Evolutionary conservation across 2,888 invertebrate species (phyloP), one percentile per base, ranked within the genome.

Genomic region (Perdita meconis): DNA sequence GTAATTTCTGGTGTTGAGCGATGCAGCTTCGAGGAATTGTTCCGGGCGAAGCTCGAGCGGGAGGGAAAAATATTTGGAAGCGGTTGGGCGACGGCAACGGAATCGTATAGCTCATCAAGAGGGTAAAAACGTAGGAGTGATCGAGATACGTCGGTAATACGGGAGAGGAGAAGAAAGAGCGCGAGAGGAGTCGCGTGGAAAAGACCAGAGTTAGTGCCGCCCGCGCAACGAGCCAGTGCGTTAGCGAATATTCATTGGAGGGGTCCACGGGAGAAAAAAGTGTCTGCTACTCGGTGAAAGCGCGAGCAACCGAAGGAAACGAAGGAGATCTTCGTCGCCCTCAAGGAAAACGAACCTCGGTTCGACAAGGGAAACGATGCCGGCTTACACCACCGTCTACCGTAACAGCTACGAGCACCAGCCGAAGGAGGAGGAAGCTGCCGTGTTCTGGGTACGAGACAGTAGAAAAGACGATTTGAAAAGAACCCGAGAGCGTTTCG

Each of bases 391-490:
- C 30, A 88, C 88, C 60, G 87, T 86, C 71, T 90, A 91, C 79
- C 88, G 87, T 72, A 87, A 89, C 76, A 87, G 84, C 71, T 70
- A 88, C 74, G 89, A 91, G 65, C 87, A 86, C 44, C 89, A 83
- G 3, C 86, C 90, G 19, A 92, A 89, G 81, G 94, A 94, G 80
- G 95, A 94, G 81, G 95, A 95, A 91, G 93, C 93, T 74, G 94
- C 94, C 88, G 92, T 93, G 87, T 94, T 94, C 89, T 95, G 95
- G 95, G 95, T 95, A 94, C 93, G 94, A 78, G 57, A 65, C 24
- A 51, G 16, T 36, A 19, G 8, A 61, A 24, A 72, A 22, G 19
- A 12, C 2, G 2, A 12, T 24, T 12, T 26, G 30, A 26, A 22
- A 1, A 3, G 34, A 47, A 47, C 1, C 10, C 13, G 50, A 3